Conservation (phyloP, 2,797 vertebrate species). For the Heliangelus exortis region DNA sequence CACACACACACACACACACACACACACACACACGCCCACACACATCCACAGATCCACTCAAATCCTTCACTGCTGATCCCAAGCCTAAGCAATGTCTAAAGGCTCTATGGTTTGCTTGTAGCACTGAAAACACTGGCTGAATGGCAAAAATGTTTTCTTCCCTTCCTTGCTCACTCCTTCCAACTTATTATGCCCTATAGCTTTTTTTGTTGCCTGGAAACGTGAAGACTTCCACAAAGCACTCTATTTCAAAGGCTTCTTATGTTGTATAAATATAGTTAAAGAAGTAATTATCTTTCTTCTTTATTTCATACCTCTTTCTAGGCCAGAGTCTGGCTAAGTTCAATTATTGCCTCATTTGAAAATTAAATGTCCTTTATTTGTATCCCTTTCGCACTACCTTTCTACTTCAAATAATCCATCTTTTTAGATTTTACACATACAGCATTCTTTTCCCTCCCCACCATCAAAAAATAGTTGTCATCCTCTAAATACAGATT, state of each 20-base stretch:
- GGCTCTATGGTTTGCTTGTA: constrained; percentile 70
- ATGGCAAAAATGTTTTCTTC: constrained; percentile 63
- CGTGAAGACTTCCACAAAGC: constrained; percentile 55
- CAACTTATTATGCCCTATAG: constrained; percentile 29
- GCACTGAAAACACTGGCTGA: constrained; percentile 72
- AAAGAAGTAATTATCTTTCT: constrained; percentile 63
- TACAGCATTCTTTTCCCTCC: constrained; percentile 56
- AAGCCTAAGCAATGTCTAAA: constrained; percentile 67
- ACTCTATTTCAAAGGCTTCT: constrained; percentile 66
- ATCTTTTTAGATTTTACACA: constrained; percentile 57
- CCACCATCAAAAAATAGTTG: constrained; percentile 77
- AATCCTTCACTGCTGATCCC: constrained; percentile 70
- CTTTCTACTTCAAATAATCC: constrained; percentile 65
- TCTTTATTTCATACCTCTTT: constrained; percentile 59
- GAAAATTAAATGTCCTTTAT: constrained; percentile 70
- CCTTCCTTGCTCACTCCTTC: neutral
- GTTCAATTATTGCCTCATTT: constrained; percentile 75
- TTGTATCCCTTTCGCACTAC: constrained; percentile 47
- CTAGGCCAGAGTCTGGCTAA: constrained; percentile 66
- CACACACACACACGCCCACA: neutral
- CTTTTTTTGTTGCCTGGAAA: constrained; percentile 62
- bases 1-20: neutral
- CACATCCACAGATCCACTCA: neutral
- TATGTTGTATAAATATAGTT: constrained; percentile 75
- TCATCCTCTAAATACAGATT: constrained; percentile 75